Conservation (phyloP, 2,888 invertebrate genomes). For the Tholera decimalis region DNA sequence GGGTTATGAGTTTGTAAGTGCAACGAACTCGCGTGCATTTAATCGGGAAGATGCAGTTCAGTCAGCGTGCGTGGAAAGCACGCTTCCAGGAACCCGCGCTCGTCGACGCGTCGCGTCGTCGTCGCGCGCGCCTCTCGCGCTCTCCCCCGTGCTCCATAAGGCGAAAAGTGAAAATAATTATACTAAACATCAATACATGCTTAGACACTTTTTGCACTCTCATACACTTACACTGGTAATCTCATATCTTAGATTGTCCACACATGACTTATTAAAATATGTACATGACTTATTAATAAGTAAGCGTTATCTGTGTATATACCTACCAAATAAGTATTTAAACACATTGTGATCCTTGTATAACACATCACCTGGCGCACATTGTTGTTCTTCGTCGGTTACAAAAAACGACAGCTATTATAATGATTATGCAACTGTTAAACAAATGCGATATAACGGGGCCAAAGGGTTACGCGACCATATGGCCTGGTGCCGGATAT, state of each 20-base stretch:
- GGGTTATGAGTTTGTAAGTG: constrained; percentile 92
- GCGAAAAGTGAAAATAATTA: constrained; percentile 86
- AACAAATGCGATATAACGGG: constrained; percentile 86
- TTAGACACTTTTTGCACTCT: constrained; percentile 16
- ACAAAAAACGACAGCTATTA: constrained; percentile 80
- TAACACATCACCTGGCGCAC: constrained; percentile 80
- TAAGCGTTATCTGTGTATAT: constrained; percentile 30
- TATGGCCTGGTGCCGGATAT: constrained; percentile 87
- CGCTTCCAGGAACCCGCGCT: constrained; percentile 85
- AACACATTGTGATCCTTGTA: constrained; percentile 49
- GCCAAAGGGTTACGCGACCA: constrained; percentile 90
- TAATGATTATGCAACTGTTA: constrained; percentile 86
- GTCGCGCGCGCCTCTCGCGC: constrained; percentile 74
- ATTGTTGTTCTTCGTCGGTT: constrained; percentile 68
- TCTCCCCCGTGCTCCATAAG: constrained; percentile 76
- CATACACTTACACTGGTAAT: constrained; percentile 13
- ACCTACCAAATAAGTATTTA: constrained; percentile 54
- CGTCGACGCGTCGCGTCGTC: constrained; percentile 63
- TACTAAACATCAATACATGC: constrained; percentile 47
- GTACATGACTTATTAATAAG: constrained; percentile 19
- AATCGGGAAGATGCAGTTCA: constrained; percentile 88
- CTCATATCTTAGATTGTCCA: constrained; percentile 12
- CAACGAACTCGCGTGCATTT: constrained; percentile 90
- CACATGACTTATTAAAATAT: constrained; percentile 18
- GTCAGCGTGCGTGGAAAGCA: constrained; percentile 85